phyloP scores from a whole-genome alignment of 2,888 invertebrate genomes.

The Dicroscelio sp. region DNA sequence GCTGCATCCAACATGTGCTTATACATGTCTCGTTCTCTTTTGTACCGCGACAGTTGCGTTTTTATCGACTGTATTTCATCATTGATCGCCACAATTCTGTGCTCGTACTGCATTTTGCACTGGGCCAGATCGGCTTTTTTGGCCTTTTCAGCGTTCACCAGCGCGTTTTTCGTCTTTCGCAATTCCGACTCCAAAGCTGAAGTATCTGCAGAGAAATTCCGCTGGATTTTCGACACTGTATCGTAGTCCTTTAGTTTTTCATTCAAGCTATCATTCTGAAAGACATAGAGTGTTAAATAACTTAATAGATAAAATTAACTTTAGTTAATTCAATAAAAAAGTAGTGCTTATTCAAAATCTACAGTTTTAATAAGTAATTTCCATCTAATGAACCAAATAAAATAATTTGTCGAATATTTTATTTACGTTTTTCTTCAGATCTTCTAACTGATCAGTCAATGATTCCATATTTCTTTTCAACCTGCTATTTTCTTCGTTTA shows the following conservation, averaged over 20 bases:
- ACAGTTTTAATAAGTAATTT: no score
- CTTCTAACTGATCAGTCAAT: slow-evolving; percentile 94
- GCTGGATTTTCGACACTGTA: slow-evolving; percentile 96
- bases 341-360: no score
- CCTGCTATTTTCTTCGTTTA: slow-evolving; percentile 94
- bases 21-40: slow-evolving; percentile 97
- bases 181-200: slow-evolving; percentile 95
- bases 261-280: slow-evolving; percentile 95
- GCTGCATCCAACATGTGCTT: slow-evolving; percentile 97
- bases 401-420: no score
- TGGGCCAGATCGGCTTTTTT: slow-evolving; percentile 96
- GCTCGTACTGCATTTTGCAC: slow-evolving; percentile 96
- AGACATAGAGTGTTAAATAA: no score
- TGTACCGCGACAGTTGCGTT: slow-evolving; percentile 95
- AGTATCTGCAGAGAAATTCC: slow-evolving; percentile 95
- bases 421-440: slow-evolving; percentile 93
- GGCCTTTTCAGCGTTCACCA: slow-evolving; percentile 94
- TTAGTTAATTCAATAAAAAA: slow-evolving; percentile 15
- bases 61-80: slow-evolving; percentile 96
- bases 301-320: no score
- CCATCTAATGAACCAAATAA: no score
- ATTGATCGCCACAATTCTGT: slow-evolving; percentile 95
- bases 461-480: slow-evolving; percentile 94
- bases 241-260: slow-evolving; percentile 97
- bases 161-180: slow-evolving; percentile 93